Percentiles rank a stretch among this genome's conserved stretches.
Conservation (phyloP, 2,113 vertebrate genomes). For the Fulica atra region DNA sequence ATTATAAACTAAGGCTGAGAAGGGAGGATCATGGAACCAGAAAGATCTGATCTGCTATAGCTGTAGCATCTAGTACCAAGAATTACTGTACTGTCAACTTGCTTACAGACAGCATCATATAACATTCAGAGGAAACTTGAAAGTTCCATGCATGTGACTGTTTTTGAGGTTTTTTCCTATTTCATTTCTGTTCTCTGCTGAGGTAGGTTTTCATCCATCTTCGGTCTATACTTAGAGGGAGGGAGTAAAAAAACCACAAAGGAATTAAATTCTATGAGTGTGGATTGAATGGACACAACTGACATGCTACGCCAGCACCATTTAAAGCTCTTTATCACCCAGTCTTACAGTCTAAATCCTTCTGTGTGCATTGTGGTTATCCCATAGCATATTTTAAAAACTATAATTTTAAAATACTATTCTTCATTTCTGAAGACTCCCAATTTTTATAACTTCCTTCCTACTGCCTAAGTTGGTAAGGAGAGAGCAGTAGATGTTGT, state of each 20-base stretch:
- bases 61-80: not conserved
- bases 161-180: not conserved
- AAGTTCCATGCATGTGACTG: not conserved
- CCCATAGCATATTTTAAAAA: too few species aligned
- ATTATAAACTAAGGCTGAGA: not conserved
- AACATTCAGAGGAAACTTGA: not conserved
- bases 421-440: not conserved
- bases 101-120: not conserved
- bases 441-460: not conserved
- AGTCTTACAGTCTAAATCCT: not conserved
- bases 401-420: not conserved
- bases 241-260: not conserved
- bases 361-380: not conserved
- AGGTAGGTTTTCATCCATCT: not conserved
- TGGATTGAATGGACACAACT: not conserved
- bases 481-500: too few species aligned
- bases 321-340: not conserved
- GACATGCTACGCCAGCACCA: rapidly evolving
- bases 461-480: too few species aligned
- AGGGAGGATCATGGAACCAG: not conserved
- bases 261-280: not conserved
- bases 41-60: not conserved
- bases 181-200: not conserved
- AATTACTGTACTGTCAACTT: not conserved
- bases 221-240: not conserved